Evolutionary conservation across 2,113 vertebrate species (phyloP).

Genomic region (Andinoacara biseriatus): DNA sequence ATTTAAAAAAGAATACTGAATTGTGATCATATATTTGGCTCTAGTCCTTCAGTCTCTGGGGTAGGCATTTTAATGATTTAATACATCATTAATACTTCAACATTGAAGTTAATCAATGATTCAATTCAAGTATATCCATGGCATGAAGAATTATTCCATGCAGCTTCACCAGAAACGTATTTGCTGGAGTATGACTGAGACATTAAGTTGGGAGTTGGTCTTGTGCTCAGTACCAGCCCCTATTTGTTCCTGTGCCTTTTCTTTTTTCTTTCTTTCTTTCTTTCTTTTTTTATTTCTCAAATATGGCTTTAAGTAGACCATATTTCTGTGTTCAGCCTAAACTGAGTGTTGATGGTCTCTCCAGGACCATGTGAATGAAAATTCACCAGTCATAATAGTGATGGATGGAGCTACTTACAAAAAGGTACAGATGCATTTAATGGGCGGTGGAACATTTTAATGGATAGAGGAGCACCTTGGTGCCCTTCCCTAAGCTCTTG

Average conservation of each 20-base stretch:
- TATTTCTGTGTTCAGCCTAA: constrained; percentile 46
- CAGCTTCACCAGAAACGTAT: background rate
- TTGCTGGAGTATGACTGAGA: background rate
- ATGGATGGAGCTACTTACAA: constrained; percentile 67
- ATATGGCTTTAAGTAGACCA: constrained; percentile 21
- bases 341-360: constrained; percentile 33
- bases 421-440: constrained; percentile 71
- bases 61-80: background rate
- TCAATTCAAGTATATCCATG: background rate
- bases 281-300: constrained; percentile 20
- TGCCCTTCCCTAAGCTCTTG: constrained; percentile 36
- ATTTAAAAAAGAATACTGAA: background rate
- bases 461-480: constrained; percentile 63
- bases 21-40: background rate
- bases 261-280: background rate
- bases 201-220: background rate
- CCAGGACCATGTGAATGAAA: constrained; percentile 26
- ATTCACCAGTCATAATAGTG: constrained; percentile 65
- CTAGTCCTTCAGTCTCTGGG: background rate
- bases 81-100: background rate
- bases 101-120: background rate
- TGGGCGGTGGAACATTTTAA: constrained; percentile 66
- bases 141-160: background rate
- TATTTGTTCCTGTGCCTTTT: background rate
- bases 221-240: background rate